These are phyloP conservation scores for Alligator sinensis DNA, from an alignment of 2,113 vertebrate species.

Conservation along the genomic window DNA sequence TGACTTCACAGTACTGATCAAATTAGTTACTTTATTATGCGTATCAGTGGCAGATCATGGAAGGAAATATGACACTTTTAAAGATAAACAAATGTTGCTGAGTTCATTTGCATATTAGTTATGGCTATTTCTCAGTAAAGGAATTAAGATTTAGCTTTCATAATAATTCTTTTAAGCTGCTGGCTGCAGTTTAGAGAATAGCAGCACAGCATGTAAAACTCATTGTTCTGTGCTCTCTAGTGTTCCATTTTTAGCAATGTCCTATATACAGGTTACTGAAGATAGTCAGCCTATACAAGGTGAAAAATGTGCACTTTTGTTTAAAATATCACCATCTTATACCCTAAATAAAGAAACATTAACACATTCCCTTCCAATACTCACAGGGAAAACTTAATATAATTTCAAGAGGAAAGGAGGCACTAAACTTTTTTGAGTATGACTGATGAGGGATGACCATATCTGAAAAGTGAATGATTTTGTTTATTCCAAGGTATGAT, in stretches of 20 bases:
- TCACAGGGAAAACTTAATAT: slow-evolving; percentile 49
- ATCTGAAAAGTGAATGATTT: slow-evolving; percentile 36
- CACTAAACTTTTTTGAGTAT: slow-evolving; percentile 36
- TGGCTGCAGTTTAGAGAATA: slow-evolving; percentile 58
- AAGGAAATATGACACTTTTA: slow-evolving; percentile 55
- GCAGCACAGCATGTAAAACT: slow-evolving; percentile 57
- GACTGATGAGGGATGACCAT: slow-evolving; percentile 34
- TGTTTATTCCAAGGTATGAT: slow-evolving; percentile 37
- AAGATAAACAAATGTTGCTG: slow-evolving; percentile 57
- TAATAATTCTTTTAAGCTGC: slow-evolving; percentile 63
- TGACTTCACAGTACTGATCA: slow-evolving; percentile 3
- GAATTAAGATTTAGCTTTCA: slow-evolving; percentile 66
- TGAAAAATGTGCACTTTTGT: slow-evolving; percentile 51
- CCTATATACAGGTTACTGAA: slow-evolving; percentile 35
- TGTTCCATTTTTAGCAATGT: slow-evolving; percentile 43
- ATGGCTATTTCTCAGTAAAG: slow-evolving; percentile 47
- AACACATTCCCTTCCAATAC: slow-evolving; percentile 44
- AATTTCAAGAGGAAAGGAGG: slow-evolving; percentile 55
- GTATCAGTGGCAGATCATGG: slow-evolving; percentile 27
- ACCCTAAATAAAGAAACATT: slow-evolving; percentile 60
- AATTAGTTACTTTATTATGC: slow-evolving; percentile 25
- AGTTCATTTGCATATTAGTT: slow-evolving; percentile 34
- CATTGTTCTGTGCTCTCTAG: slow-evolving; percentile 21
- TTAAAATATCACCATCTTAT: slow-evolving; percentile 64
- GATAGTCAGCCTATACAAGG: slow-evolving; percentile 38